Percentiles rank a stretch among this genome's conserved stretches.
These are phyloP conservation scores for Drosophila mercatorum DNA, from an alignment of 2,888 invertebrate genomes.

Conservation along the genomic window DNA sequence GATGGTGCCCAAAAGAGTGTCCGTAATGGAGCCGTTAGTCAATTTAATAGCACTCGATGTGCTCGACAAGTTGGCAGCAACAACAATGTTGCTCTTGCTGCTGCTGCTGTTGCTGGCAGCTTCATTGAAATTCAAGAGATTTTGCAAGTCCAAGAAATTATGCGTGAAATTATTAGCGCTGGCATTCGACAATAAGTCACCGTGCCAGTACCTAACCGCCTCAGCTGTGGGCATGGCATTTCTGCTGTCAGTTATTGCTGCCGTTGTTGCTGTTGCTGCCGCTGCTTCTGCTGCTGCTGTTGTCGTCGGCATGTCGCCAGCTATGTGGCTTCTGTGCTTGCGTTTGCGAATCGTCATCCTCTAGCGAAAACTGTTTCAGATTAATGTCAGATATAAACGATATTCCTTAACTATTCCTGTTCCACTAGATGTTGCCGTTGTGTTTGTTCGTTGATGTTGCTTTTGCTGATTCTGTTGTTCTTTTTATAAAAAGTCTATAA, in stretches of 20 bases:
- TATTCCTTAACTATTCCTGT: conserved; percentile 3
- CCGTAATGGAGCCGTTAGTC: conserved; percentile 73
- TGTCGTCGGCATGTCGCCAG: conserved; percentile 62
- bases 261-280: conserved; percentile 5
- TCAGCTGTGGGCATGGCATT: conserved; percentile 20
- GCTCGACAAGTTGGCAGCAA: conserved; percentile 37
- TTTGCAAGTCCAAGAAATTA: conserved; percentile 76
- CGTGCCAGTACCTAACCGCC: conserved; percentile 29
- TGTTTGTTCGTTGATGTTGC: background rate
- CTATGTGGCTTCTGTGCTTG: conserved; percentile 62
- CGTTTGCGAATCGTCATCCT: conserved; percentile 68
- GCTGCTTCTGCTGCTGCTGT: conserved; percentile 20
- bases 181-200: conserved; percentile 34
- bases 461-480: conserved; percentile 3
- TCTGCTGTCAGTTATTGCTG: conserved; percentile 11
- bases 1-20: conserved; percentile 75
- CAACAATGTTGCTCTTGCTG: conserved; percentile 12
- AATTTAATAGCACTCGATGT: conserved; percentile 70
- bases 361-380: conserved; percentile 44
- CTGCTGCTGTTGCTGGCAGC: conserved; percentile 17
- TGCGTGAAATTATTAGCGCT: conserved; percentile 76
- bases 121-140: conserved; percentile 66
- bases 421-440: conserved; percentile 13
- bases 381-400: conserved; percentile 29
- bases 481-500: conserved; percentile 74